A percentile compares a stretch with the other conserved stretches of the same genome.
Evolutionary conservation across 2,888 invertebrate species (phyloP).

Genomic region (Sussaba pulchella): DNA sequence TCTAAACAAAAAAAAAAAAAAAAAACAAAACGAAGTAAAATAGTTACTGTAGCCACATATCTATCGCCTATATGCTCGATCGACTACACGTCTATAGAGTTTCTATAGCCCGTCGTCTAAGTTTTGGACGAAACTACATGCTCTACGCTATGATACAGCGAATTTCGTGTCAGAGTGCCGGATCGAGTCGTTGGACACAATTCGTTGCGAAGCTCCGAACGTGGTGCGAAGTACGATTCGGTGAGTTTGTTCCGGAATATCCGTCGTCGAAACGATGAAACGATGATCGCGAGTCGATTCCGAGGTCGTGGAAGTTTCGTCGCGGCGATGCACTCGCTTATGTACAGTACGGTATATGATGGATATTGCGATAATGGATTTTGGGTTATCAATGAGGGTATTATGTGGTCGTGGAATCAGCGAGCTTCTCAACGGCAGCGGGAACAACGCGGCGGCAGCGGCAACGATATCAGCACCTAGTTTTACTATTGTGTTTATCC

Average conservation of each 20-base stretch:
- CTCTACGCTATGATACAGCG: constrained; percentile 72
- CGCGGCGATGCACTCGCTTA: constrained; percentile 20
- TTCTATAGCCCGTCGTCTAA: constrained; percentile 66
- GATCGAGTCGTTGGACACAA: neutral
- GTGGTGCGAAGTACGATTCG: constrained; percentile 5
- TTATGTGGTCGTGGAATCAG: constrained; percentile 51
- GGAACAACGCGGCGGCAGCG: constrained; percentile 74
- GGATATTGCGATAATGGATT: constrained; percentile 34
- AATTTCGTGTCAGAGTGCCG: constrained; percentile 36
- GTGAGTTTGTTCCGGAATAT: constrained; percentile 1
- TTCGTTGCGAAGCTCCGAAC: neutral
- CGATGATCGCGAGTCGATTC: no score
- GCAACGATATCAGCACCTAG: constrained; percentile 75
- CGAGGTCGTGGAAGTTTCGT: no score
- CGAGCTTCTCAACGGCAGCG: constrained; percentile 65
- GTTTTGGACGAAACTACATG: constrained; percentile 80
- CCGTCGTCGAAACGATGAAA: no score
- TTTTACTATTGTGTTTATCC: constrained; percentile 64
- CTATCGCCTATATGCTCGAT: constrained; percentile 51
- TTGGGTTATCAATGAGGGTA: constrained; percentile 31
- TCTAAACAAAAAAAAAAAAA: constrained; percentile 41
- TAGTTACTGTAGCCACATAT: constrained; percentile 20
- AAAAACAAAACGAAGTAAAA: constrained; percentile 28
- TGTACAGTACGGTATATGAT: constrained; percentile 16
- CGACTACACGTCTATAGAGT: constrained; percentile 50